Evolutionary conservation across 2,113 vertebrate genomes (phyloP).

Genomic region (Hypocryptadius cinnamomeus): DNA sequence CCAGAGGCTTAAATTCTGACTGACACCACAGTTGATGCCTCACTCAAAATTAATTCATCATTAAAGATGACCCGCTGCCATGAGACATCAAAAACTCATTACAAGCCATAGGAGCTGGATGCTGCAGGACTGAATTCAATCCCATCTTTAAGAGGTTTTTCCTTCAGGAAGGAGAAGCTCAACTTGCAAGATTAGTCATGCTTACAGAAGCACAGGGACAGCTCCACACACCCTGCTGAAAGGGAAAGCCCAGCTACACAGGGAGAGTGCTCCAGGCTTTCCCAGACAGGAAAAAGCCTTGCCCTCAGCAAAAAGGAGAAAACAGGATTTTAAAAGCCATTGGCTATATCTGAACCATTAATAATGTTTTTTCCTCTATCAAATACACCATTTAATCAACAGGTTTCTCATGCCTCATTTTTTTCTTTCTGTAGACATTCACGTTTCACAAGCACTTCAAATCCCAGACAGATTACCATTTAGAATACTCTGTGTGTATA

Average conservation of each 20-base stretch:
- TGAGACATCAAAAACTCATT: background rate
- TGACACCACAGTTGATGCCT: background rate
- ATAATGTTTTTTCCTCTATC: background rate
- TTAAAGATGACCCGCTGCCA: background rate
- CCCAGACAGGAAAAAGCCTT: background rate
- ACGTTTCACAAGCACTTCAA: fast-evolving
- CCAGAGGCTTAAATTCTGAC: background rate
- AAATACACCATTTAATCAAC: background rate
- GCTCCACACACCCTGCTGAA: background rate
- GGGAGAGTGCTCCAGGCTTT: background rate
- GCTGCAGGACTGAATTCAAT: background rate
- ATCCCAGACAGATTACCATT: background rate
- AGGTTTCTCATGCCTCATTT: background rate
- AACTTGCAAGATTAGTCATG: background rate
- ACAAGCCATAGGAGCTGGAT: background rate
- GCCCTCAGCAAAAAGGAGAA: background rate
- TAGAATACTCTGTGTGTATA: background rate
- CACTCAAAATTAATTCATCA: background rate
- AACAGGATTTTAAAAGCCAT: background rate
- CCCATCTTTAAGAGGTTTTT: background rate
- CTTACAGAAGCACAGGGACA: background rate
- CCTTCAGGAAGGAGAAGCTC: background rate
- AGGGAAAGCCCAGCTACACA: background rate
- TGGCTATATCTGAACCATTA: background rate
- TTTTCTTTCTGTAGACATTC: background rate